A percentile compares a stretch with the other conserved stretches of the same genome.
Conservation (phyloP, 1,140 invertebrate species). For the Drosophila triauraria region DNA sequence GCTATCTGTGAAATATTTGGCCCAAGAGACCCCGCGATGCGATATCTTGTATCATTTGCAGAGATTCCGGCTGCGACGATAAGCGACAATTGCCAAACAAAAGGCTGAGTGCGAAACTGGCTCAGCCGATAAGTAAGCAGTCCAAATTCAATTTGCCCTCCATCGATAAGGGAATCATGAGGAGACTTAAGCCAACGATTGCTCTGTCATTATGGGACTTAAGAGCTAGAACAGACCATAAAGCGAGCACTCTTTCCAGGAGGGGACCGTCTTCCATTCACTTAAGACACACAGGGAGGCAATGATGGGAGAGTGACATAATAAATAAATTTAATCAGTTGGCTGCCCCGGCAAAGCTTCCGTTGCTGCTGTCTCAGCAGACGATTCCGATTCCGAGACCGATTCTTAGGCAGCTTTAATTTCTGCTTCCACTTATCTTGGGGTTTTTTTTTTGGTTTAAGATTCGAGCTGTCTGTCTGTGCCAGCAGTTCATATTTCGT, state of each 20-base stretch:
- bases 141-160: slow-evolving; percentile 60
- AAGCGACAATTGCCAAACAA: slow-evolving; percentile 30
- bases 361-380: slow-evolving; percentile 26
- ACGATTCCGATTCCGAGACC: slow-evolving; percentile 34
- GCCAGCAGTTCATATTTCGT: slow-evolving; percentile 22
- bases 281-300: slow-evolving; percentile 7
- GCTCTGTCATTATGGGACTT: slow-evolving; percentile 54
- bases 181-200: slow-evolving; percentile 26
- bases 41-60: slow-evolving; percentile 39
- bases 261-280: slow-evolving; percentile 16
- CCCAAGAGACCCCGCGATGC: slow-evolving; percentile 11
- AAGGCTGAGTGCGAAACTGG: slow-evolving; percentile 21
- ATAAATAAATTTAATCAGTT: slow-evolving; percentile 79
- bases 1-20: slow-evolving; percentile 50
- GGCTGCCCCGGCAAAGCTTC: slow-evolving; percentile 26
- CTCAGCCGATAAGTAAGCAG: slow-evolving; percentile 28
- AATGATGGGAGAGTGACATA: slow-evolving; percentile 44
- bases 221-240: slow-evolving; percentile 50
- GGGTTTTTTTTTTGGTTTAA: slow-evolving; percentile 11
- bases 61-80: slow-evolving; percentile 32
- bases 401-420: slow-evolving; percentile 39
- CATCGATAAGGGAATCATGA: slow-evolving; percentile 33
- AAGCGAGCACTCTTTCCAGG: slow-evolving; percentile 10
- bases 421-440: slow-evolving; percentile 46
- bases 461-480: slow-evolving; percentile 20